Evolutionary conservation across 1,140 invertebrate species (phyloP), one percentile per base, ranked within the genome.

Genomic region (Doryteuthis pealeii): DNA sequence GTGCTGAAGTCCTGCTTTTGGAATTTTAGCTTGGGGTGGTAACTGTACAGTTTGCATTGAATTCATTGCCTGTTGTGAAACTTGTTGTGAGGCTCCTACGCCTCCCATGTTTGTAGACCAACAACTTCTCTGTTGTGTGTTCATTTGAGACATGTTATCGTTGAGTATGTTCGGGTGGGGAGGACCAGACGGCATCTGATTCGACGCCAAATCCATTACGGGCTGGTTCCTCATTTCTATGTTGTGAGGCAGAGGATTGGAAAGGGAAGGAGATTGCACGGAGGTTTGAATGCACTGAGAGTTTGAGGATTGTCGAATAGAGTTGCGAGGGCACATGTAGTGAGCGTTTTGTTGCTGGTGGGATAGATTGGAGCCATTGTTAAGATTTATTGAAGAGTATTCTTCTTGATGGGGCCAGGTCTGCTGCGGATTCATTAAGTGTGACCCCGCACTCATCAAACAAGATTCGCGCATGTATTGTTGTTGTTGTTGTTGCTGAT

Each of bases 401-500:
- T 28, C 54, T 62, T 40, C 35, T 10, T 40, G 35, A n/a, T n/a
- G n/a, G 10, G 35, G 35, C 35, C 35, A 40, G 35, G 35, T 3
- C 10, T 3, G 35, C 10, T 40, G 35, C n/a, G n/a, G n/a, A 40
- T 3, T 40, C 4, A 40, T 40, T 40, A 40, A 40, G 10, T 40
- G 3, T 3, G 35, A 40, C 4, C 35, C 35, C n/a, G n/a, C n/a
- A 40, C 35, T 40, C 35, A 40, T 40, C 35, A 40, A 10, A 40
- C 35, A 40, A 40, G 35, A 5, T 40, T 40, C 35, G 10, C 10
- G 35, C 35, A 40, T 5, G 10, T 40, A 40, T 40, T 49, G 45
- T 33, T 66, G 62, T 28, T 73, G 75, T n/a, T 70, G n/a, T n/a
- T 74, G 76, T 49, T 76, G 77, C 49, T 70, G 66, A 43, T 65